Evolutionary conservation across 2,888 invertebrate species (phyloP).

Genomic region (Ctena decussata): DNA sequence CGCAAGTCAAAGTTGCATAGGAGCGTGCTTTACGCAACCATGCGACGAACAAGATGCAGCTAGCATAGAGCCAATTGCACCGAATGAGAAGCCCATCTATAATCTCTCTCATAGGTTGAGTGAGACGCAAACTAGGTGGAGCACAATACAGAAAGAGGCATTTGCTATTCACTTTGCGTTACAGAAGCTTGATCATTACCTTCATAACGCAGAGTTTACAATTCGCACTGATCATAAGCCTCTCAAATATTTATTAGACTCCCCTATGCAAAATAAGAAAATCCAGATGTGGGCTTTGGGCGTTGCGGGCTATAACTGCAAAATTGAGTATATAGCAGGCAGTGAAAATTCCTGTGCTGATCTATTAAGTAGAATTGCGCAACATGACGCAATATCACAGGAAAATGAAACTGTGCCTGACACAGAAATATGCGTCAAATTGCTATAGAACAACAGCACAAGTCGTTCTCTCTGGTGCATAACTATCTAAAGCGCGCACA

Average conservation of each 20-base stretch:
- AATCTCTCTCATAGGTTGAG: slow-evolving; percentile 18
- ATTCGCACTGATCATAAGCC: slow-evolving; percentile 24
- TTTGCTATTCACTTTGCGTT: slow-evolving; percentile 27
- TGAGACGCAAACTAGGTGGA: not conserved
- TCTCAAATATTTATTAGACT: not conserved
- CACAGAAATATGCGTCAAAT: no score
- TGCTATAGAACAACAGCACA: no score
- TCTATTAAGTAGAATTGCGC: not conserved
- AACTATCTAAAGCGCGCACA: no score
- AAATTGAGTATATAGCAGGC: not conserved
- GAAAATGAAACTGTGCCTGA: no score
- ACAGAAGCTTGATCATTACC: slow-evolving; percentile 3
- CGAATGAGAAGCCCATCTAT: slow-evolving; percentile 18
- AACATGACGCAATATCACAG: no score
- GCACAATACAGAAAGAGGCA: slow-evolving; percentile 13
- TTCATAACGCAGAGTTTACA: not conserved
- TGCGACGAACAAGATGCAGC: not conserved
- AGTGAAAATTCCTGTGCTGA: not conserved
- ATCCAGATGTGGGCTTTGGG: not conserved
- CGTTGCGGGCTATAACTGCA: not conserved
- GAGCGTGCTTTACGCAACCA: not conserved
- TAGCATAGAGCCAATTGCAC: not conserved
- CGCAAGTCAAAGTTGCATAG: not conserved
- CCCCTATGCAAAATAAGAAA: slow-evolving; percentile 11
- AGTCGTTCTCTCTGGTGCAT: no score